Evolutionary conservation across 2,113 vertebrate genomes (phyloP).

Genomic region (Sporophila hypoxantha): DNA sequence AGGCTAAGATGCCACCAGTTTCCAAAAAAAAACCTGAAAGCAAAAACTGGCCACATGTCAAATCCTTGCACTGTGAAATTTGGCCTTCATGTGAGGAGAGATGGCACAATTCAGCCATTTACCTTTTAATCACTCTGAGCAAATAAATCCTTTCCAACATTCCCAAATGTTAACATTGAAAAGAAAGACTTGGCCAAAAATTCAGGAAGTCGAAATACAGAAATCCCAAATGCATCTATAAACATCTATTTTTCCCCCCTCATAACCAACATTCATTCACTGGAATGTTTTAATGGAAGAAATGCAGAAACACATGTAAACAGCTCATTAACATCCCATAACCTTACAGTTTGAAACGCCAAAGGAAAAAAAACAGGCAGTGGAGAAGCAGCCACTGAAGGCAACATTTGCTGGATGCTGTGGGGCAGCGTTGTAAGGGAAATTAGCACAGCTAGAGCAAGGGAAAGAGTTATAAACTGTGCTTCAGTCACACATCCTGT

Average conservation of each 20-base stretch:
- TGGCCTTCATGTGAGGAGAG: background rate
- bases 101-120: background rate
- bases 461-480: background rate
- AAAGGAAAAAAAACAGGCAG: background rate
- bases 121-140: background rate
- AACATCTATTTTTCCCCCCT: background rate
- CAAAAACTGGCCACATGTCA: background rate
- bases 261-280: background rate
- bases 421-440: background rate
- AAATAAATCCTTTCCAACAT: background rate
- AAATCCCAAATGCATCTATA: background rate
- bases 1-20: background rate
- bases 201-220: background rate
- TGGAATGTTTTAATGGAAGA: background rate
- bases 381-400: background rate
- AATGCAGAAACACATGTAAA: constrained; percentile 5
- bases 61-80: background rate
- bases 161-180: background rate
- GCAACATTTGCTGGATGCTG: background rate
- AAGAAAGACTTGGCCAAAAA: background rate
- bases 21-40: background rate
- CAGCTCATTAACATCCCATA: constrained; percentile 18
- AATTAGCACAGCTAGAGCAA: background rate
- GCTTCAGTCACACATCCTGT: constrained; percentile 25
- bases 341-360: background rate